Conservation (phyloP, 2,113 vertebrate species). For the Pogonocichla stellata region DNA sequence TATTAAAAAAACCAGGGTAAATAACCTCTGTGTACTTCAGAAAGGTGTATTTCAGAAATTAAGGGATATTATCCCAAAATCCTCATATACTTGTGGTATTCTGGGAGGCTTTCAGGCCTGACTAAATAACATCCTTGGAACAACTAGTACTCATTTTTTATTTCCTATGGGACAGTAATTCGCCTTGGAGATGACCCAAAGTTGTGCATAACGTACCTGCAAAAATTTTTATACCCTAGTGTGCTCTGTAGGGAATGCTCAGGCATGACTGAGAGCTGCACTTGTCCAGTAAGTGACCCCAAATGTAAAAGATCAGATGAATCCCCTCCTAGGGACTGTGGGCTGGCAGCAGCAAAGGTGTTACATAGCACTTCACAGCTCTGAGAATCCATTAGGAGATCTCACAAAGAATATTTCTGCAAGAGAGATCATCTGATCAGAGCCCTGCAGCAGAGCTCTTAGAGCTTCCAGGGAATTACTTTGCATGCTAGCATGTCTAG, state of each 20-base stretch:
- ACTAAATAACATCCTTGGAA: background rate
- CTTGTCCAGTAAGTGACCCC: background rate
- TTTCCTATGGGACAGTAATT: background rate
- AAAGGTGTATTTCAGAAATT: background rate
- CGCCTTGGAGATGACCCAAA: background rate
- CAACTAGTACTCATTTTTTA: background rate
- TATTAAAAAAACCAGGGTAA: background rate
- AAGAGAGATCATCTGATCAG: background rate
- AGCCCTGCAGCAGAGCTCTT: background rate
- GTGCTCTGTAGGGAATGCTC: background rate
- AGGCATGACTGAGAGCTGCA: background rate
- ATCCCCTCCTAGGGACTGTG: background rate
- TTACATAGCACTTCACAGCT: background rate
- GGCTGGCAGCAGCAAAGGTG: background rate
- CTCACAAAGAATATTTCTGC: background rate
- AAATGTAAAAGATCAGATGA: background rate
- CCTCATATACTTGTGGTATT: background rate
- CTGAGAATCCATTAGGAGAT: background rate
- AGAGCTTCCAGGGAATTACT: background rate
- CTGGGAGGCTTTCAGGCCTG: background rate
- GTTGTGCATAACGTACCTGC: background rate
- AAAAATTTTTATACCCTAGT: background rate
- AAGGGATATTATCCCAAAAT: background rate
- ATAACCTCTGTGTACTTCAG: background rate
- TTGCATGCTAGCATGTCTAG: background rate